Percentiles rank a stretch among this genome's conserved stretches.
phyloP scores from a whole-genome alignment of 2,797 vertebrate genomes.

The Sternotherus odoratus region DNA sequence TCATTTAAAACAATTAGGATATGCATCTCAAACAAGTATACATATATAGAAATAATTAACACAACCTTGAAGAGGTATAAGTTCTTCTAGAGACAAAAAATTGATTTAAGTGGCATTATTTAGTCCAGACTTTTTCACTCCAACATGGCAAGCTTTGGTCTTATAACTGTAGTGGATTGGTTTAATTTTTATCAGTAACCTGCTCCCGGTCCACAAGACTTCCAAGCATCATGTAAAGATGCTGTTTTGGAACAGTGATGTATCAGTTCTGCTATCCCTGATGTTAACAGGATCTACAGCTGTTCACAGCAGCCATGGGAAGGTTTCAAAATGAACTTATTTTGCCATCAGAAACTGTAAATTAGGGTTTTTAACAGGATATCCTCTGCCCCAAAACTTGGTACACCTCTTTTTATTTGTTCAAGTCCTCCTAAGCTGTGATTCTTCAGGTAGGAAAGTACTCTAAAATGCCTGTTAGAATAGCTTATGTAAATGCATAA shows the following conservation, averaged over 20 bases:
- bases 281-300: background rate
- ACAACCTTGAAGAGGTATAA: background rate
- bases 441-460: background rate
- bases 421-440: background rate
- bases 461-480: background rate
- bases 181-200: slow-evolving; percentile 50
- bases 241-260: background rate
- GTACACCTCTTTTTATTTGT: rapidly evolving
- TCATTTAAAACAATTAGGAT: background rate
- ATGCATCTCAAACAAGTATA: background rate
- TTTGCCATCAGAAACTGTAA: background rate
- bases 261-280: background rate
- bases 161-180: background rate
- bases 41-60: background rate
- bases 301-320: background rate
- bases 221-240: background rate
- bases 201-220: background rate
- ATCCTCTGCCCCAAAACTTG: background rate
- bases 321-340: background rate
- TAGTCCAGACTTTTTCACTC: background rate
- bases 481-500: rapidly evolving
- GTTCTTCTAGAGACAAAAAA: slow-evolving; percentile 12
- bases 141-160: slow-evolving; percentile 36
- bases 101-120: background rate
- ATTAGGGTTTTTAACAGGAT: background rate